Evolutionary conservation across 2,888 invertebrate genomes (phyloP).

Genomic region (Schizotus pectinicornis): DNA sequence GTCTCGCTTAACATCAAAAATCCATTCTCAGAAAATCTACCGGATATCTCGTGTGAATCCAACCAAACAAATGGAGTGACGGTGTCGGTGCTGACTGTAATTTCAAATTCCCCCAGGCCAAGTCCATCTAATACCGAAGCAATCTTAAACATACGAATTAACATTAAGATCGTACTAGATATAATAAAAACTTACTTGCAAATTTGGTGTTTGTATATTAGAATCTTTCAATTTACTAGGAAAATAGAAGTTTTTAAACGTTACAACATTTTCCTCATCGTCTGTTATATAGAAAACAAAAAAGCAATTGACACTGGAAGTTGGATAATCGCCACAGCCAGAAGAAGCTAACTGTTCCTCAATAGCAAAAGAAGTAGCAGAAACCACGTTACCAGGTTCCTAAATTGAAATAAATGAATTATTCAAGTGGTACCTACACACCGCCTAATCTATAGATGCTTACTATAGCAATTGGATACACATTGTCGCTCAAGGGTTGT

Average conservation of each 20-base stretch:
- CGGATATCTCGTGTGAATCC: conserved; percentile 62
- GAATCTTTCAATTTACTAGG: conserved; percentile 57
- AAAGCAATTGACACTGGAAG: conserved; percentile 56
- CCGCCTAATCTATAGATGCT: no score
- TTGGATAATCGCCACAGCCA: conserved; percentile 46
- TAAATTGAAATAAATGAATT: not conserved
- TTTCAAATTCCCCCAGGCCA: conserved; percentile 38
- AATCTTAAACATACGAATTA: not conserved
- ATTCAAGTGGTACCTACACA: no score
- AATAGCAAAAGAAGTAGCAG: conserved; percentile 29
- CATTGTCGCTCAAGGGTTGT: not conserved
- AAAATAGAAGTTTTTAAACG: conserved; percentile 73
- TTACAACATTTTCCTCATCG: conserved; percentile 57
- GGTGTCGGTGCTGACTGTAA: conserved; percentile 60
- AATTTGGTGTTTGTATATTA: no score
- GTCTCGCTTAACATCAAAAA: conserved; percentile 56
- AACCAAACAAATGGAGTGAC: conserved; percentile 75
- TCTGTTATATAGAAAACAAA: conserved; percentile 53
- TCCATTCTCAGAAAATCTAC: conserved; percentile 79
- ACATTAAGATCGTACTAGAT: not conserved
- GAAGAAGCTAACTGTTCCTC: conserved; percentile 47
- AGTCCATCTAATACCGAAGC: conserved; percentile 1
- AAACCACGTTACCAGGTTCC: conserved; percentile 21
- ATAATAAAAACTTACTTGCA: not conserved
- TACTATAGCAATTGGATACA: not conserved